Conservation (phyloP, 1,140 invertebrate genomes). For the Copidosoma floridanum region DNA sequence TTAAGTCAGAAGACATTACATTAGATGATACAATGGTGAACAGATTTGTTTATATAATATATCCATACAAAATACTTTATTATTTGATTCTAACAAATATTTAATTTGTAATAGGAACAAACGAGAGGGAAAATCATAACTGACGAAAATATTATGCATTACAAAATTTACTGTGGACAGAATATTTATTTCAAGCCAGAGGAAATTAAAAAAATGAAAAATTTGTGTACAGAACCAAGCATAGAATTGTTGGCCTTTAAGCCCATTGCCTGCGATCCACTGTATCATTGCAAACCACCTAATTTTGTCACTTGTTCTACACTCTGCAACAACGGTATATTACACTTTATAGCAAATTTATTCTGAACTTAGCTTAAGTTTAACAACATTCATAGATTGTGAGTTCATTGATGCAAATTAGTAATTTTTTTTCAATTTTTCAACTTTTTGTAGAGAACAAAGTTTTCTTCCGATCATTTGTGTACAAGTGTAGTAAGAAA, state of each 20-base stretch:
- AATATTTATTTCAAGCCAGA: neutral
- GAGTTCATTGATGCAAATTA: neutral
- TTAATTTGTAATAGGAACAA: no score
- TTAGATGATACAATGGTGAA: no score
- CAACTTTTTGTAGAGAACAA: constrained; percentile 12
- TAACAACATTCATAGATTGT: no score
- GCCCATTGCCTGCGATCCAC: constrained; percentile 1
- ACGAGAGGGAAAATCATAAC: neutral
- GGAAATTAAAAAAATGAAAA: constrained; percentile 9
- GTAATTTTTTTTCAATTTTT: neutral
- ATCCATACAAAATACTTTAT: no score
- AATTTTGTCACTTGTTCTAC: constrained; percentile 14
- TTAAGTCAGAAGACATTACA: no score
- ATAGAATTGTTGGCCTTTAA: constrained; percentile 18
- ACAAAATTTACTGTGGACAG: neutral
- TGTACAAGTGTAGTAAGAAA: constrained; percentile 1
- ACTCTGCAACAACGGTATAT: neutral
- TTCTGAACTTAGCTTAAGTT: no score
- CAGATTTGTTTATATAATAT: no score
- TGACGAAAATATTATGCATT: neutral
- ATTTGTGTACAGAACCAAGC: constrained; percentile 4
- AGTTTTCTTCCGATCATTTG: constrained; percentile 3
- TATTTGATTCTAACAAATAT: no score
- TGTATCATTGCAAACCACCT: neutral
- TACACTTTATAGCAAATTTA: no score